Evolutionary conservation across 1,140 invertebrate species (phyloP).

Genomic region (Oscheius sp.): DNA sequence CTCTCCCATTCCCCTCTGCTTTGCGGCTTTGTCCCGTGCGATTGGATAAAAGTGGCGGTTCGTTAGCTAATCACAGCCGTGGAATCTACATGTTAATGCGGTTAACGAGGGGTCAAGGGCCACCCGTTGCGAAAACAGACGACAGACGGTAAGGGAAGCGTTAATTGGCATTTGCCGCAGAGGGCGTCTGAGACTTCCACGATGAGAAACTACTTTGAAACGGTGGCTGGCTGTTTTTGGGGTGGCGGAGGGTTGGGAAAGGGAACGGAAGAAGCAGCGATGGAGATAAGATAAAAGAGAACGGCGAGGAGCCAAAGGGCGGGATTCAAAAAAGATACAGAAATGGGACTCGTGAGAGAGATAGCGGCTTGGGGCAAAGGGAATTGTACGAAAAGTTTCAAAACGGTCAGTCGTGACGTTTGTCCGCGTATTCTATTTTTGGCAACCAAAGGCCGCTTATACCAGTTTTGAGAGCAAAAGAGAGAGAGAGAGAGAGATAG

Average conservation of each 20-base stretch:
- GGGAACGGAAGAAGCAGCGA: background rate
- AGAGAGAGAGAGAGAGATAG: background rate
- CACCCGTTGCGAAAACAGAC: background rate
- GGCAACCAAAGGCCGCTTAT: background rate
- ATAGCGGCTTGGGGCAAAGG: too few relatives aligned
- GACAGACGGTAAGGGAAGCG: conserved; percentile 7
- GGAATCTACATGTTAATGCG: background rate
- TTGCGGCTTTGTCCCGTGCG: too few relatives aligned
- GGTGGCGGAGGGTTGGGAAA: background rate
- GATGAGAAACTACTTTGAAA: too few relatives aligned
- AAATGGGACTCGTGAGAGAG: too few relatives aligned
- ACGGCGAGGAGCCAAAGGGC: too few relatives aligned
- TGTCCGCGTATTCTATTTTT: too few relatives aligned
- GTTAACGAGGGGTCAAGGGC: conserved; percentile 8
- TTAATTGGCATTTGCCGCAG: too few relatives aligned
- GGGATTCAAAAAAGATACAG: too few relatives aligned
- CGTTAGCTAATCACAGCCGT: background rate
- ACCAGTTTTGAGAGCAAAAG: background rate
- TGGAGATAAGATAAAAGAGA: background rate
- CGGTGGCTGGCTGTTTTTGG: background rate
- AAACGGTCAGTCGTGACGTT: too few relatives aligned
- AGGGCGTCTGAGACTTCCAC: too few relatives aligned
- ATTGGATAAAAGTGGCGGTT: too few relatives aligned
- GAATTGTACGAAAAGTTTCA: too few relatives aligned
- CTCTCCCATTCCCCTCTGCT: background rate